Evolutionary conservation across 2,888 invertebrate genomes (phyloP), one percentile per base, ranked within the genome.

Genomic region (Aspidapion aeneum): DNA sequence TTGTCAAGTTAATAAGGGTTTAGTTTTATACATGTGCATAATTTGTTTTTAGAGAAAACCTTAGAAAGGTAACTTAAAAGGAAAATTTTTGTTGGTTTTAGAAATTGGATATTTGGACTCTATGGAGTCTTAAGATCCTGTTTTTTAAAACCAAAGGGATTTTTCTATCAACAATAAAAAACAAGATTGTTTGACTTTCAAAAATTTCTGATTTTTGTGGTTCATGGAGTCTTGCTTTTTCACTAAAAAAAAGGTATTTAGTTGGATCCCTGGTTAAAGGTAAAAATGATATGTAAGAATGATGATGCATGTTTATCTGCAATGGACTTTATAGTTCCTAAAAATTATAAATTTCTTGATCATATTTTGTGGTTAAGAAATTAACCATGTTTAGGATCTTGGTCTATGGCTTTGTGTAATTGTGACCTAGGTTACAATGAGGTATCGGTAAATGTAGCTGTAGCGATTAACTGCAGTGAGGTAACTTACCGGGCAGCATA

Each of bases 381-480:
- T 35, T 35, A 7, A 35, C 35, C 12, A 12, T 35, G 12, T 35
- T 35, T 35, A 35, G 12, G 35, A 7, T 35, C 12, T 35, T 7
- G 35, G 35, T 35, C 5, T n/a, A n/a, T n/a, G n/a, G n/a, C n/a
- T 35, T 35, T 35, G 3, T 35, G 35, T 35, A 35, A 12, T 35
- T 35, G 35, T 35, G 12, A 35, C 35, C 35, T 7, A 35, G 35
- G 35, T 35, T 35, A 35, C 35, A 35, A 35, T 35, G 35, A 35
- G 35, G 35, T 35, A 35, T 35, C 12, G 12, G 9, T 1, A 22
- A 22, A 22, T 55, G 58, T 62, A 62, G 62, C 58, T 58, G 62
- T n/a, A 55, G 22, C 17, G 50, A n/a, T 58, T 19, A 7, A 18
- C 18, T 56, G 57, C 60, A 60, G 57, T 54, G 60, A 63, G 60